Conservation (phyloP, 2,113 vertebrate species). For the Syngnathoides biaculeatus region DNA sequence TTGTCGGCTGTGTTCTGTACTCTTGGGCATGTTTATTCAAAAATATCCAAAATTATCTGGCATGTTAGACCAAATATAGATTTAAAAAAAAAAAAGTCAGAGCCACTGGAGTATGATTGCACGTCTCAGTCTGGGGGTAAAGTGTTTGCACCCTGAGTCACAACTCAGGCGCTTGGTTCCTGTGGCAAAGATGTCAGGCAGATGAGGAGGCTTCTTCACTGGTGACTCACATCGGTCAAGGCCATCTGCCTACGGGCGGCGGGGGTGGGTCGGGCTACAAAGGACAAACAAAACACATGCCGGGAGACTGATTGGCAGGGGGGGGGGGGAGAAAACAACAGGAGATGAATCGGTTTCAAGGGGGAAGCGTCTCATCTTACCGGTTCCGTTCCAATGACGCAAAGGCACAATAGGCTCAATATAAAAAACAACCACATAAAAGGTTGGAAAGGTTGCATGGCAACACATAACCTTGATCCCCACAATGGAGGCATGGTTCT, state of each 20-base stretch:
- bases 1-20: background rate
- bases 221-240: conserved; percentile 53
- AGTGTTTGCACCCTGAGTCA: conserved; percentile 39
- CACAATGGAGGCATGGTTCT: conserved; percentile 34
- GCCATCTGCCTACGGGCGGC: conserved; percentile 26
- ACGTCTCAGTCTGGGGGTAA: conserved; percentile 13
- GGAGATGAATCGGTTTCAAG: conserved; percentile 21
- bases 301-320: conserved; percentile 20
- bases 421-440: conserved; percentile 10
- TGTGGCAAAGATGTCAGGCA: conserved; percentile 38
- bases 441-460: conserved; percentile 37
- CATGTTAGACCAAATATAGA: background rate
- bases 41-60: background rate
- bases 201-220: conserved; percentile 32
- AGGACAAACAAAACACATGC: background rate
- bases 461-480: conserved; percentile 30
- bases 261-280: background rate
- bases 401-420: conserved; percentile 43
- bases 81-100: background rate
- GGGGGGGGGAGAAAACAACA: conserved; percentile 5
- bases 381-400: conserved; percentile 45
- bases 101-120: background rate
- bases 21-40: background rate
- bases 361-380: conserved; percentile 21
- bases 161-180: conserved; percentile 32